Evolutionary conservation across 2,888 invertebrate genomes (phyloP).

Genomic region (Aproaerema taeniolella): DNA sequence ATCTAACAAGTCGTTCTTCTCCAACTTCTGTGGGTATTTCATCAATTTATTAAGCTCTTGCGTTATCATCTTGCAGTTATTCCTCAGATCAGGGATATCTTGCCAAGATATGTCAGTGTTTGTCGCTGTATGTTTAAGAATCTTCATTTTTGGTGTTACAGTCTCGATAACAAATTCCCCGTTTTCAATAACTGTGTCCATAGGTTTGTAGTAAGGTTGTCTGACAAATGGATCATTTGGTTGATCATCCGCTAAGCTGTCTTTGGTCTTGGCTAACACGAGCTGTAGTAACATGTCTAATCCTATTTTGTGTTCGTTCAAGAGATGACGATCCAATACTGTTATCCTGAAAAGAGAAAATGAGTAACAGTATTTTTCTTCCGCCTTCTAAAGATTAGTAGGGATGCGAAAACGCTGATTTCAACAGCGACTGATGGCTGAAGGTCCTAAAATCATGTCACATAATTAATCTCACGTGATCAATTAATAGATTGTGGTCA

Average conservation of each 20-base stretch:
- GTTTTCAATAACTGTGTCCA: conserved; percentile 44
- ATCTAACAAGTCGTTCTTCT: conserved; percentile 38
- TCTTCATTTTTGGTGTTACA: conserved; percentile 51
- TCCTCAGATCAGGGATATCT: conserved; percentile 41
- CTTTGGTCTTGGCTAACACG: conserved; percentile 62
- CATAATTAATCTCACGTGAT: background rate
- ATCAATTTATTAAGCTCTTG: conserved; percentile 46
- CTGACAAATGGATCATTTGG: conserved; percentile 29
- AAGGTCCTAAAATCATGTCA: background rate
- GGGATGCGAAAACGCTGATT: background rate
- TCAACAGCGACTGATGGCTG: background rate
- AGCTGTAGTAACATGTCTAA: conserved; percentile 56
- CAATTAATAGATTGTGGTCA: no score
- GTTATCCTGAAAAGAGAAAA: conserved; percentile 49
- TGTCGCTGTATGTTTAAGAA: conserved; percentile 46
- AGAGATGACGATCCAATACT: conserved; percentile 56
- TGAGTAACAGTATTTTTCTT: background rate
- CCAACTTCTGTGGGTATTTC: conserved; percentile 26
- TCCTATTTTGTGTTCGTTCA: conserved; percentile 60
- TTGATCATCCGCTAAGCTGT: conserved; percentile 42
- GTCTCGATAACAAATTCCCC: conserved; percentile 61
- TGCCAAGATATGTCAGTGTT: conserved; percentile 51
- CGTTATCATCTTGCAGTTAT: conserved; percentile 37
- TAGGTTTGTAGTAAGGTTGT: conserved; percentile 49
- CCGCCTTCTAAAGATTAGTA: background rate